A percentile compares a stretch with the other conserved stretches of the same genome.
phyloP scores from a whole-genome alignment of 1,140 invertebrate genomes.

The Venturia canescens region DNA sequence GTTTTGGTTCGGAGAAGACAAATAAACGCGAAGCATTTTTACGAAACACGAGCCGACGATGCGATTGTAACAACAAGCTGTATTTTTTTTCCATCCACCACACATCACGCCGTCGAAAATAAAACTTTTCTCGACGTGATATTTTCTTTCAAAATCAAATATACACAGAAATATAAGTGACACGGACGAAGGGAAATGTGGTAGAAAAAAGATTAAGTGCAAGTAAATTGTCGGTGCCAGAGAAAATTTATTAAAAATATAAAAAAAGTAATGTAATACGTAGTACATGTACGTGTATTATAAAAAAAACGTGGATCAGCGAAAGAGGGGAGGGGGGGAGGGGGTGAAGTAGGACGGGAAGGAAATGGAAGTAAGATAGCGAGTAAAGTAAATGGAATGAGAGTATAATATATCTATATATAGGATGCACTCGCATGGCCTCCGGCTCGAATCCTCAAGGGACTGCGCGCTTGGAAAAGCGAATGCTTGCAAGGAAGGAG shows the following conservation, averaged over 20 bases:
- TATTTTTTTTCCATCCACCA: no score
- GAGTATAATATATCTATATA: conserved; percentile 1
- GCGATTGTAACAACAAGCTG: no score
- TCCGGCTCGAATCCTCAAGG: conserved; percentile 27
- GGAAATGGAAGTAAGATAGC: conserved; percentile 20
- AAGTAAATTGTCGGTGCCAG: neutral
- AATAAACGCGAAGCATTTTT: no score
- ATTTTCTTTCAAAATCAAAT: no score
- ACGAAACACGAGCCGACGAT: no score
- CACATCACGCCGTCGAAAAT: no score
- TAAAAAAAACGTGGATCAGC: neutral
- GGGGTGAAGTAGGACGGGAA: neutral
- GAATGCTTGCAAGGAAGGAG: conserved; percentile 17
- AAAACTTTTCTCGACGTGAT: no score
- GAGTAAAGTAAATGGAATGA: neutral
- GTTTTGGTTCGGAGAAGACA: no score
- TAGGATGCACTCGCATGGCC: conserved; percentile 4
- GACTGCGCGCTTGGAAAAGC: neutral
- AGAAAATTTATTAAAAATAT: neutral
- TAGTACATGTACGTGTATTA: neutral
- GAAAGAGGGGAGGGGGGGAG: neutral
- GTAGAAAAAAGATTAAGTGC: neutral
- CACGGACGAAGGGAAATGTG: no score
- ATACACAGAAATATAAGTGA: no score
- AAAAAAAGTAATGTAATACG: neutral